Evolutionary conservation across 2,113 vertebrate species (phyloP), one percentile per base, ranked within the genome.

Genomic region (Scartelaos histophorus): DNA sequence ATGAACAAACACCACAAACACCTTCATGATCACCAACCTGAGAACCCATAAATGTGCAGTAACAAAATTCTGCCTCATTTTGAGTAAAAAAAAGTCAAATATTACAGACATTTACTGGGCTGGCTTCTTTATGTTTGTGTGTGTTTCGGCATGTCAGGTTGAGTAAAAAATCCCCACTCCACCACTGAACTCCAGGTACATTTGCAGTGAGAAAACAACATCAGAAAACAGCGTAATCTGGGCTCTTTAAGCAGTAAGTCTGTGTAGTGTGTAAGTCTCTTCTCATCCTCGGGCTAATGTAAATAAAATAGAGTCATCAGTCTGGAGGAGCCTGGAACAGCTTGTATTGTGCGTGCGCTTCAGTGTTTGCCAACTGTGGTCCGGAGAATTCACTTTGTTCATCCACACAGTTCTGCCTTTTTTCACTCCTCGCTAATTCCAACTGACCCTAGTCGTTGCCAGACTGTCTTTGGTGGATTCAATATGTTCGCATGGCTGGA

Each of bases 381-480:
- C n/a, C 38, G 60, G 68, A 69, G 29, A 29, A 56, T 49, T 46
- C 2, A 6, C 56, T 66, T 65, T 66, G 61, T 51, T 61, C 71
- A 60, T 29, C 67, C 49, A 29, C 45, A 21, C 38, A 10, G 19
- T 4, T 3, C 34, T 38, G 11, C 16, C 56, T 75, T 61, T 22
- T 53, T 64, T 65, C 49, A 19, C 12, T 67, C 60, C 24, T 13
- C 64, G 56, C 64, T 53, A 68, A 60, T 67, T 72, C 46, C 68
- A 80, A 78, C 54, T 72, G 66, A 76, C 64, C 70, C 12, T 6
- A 16, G 21, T 70, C 43, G 49, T 38, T 75, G 72, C 69, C 75
- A 78, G 43, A 66, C 73, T 0, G 15, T 53, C 74, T 56, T 71
- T 58, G 17, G 66, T 65, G 16, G n/a, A 46, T 54, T 70, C 5